Evolutionary conservation across 2,797 vertebrate genomes (phyloP).

Genomic region (Lagodon rhomboides): DNA sequence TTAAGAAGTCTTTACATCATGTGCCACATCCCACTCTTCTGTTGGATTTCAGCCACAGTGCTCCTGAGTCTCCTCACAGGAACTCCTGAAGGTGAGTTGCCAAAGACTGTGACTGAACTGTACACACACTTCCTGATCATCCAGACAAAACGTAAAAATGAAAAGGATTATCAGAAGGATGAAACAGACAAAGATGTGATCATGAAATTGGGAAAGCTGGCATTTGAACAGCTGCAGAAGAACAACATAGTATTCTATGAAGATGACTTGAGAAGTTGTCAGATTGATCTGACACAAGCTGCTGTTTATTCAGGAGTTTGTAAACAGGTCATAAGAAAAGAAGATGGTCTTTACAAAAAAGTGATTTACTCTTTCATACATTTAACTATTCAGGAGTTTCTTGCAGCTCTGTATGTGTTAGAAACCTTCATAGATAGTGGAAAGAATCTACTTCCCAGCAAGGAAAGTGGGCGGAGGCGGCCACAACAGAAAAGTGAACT

Average conservation of each 20-base stretch:
- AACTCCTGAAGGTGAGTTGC: background rate
- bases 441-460: constrained; percentile 13
- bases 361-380: constrained; percentile 43
- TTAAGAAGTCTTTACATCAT: constrained; percentile 50
- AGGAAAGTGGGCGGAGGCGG: background rate
- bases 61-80: constrained; percentile 17
- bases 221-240: constrained; percentile 37
- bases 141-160: constrained; percentile 11
- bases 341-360: constrained; percentile 23
- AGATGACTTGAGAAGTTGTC: background rate
- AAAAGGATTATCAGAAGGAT: constrained; percentile 35
- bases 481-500: background rate
- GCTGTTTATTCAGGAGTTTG: constrained; percentile 43
- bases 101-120: constrained; percentile 46
- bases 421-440: constrained; percentile 2
- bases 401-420: constrained; percentile 41
- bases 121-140: constrained; percentile 47
- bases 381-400: constrained; percentile 47
- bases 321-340: constrained; percentile 40
- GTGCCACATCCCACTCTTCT: constrained; percentile 49
- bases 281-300: constrained; percentile 28
- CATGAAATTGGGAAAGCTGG: constrained; percentile 51
- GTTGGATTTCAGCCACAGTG: constrained; percentile 24
- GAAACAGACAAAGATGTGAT: constrained; percentile 12
- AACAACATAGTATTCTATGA: constrained; percentile 21